phyloP scores from a whole-genome alignment of 2,888 invertebrate species.

The Endomychus coccineus region DNA sequence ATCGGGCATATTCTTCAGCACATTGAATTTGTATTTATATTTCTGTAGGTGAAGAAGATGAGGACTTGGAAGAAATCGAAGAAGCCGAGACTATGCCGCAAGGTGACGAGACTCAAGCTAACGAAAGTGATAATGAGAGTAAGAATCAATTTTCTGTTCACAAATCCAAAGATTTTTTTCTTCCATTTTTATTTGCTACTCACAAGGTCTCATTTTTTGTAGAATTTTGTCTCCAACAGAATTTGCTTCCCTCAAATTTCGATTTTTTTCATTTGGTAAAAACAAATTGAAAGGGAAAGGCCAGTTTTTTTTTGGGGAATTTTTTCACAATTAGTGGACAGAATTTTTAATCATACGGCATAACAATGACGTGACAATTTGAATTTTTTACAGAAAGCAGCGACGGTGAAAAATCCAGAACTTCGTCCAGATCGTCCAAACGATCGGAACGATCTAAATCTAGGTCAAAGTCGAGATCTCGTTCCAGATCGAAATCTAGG shows the following conservation, averaged over 20 bases:
- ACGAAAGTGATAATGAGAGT: slow-evolving; percentile 37
- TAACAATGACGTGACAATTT: no score
- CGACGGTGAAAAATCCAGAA: slow-evolving; percentile 39
- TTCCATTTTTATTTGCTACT: not conserved
- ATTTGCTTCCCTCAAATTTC: no score
- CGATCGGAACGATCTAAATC: slow-evolving; percentile 45
- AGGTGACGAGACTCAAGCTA: slow-evolving; percentile 50
- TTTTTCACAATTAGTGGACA: no score
- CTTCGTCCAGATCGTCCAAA: slow-evolving; percentile 32
- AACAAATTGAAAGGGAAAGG: no score
- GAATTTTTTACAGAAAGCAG: slow-evolving; percentile 35
- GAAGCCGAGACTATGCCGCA: slow-evolving; percentile 51
- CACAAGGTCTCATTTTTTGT: no score
- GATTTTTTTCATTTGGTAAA: no score
- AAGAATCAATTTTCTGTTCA: slow-evolving; percentile 18
- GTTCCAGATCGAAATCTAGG: slow-evolving; percentile 39
- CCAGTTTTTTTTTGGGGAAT: not conserved
- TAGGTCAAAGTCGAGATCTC: slow-evolving; percentile 40
- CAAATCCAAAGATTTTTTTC: not conserved
- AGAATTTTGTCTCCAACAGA: no score
- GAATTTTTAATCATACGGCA: no score
- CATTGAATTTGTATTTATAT: no score
- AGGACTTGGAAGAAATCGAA: slow-evolving; percentile 5
- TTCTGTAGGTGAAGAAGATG: slow-evolving; percentile 5
- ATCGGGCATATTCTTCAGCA: no score